Evolutionary conservation across 53 echinoderm and acorn worm genomes (phyloP), one percentile per base, ranked within the genome.

Genomic region (Crossaster papposus): DNA sequence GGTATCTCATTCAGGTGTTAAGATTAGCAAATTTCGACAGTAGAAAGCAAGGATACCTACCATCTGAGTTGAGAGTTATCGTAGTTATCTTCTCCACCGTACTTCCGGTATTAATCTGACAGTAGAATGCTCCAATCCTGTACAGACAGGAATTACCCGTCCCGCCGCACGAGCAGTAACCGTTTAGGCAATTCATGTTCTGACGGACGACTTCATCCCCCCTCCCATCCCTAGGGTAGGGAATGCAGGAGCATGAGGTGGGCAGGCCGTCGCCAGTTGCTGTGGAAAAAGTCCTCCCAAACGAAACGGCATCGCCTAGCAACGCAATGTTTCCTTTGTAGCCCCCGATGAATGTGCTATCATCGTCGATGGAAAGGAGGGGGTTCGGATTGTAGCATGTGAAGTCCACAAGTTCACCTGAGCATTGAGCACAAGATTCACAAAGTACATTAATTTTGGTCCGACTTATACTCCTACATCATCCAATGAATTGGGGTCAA

Each of bases 91-190:
- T 80, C 30, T 81, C 75, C 28, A 34, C 28, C 15, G 24, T 72
- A 8, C 24, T 44, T 10, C 81, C 81, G 54, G 71, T 68, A 12
- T 79, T 14, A 51, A 81, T 81, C 68, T 90, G 70, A 31, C 90
- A 90, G 72, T 36, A 81, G 73, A 90, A 90, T 4, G 81, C 90
- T n/a, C 90, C 90, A 20, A 90, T 90, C 53, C 90, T 52, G 33
- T 87, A 87, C 36, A 62, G 55, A 36, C 87, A 87, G 31, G 26
- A 7, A 24, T 17, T 26, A 12, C 20, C 80, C 23, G 31, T 70
- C 9, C 50, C 53, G n/a, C n/a, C 74, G 55, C 87, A 87, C 9
- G n/a, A 15, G 76, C 87, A 87, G 22, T 8, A 11, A 36, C 63
- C 38, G 17, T 18, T 37, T 29, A 35, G 72, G 44, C 87, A 87